Evolutionary conservation across 2,797 vertebrate species (phyloP).

Genomic region (Lutjanus campechanus): DNA sequence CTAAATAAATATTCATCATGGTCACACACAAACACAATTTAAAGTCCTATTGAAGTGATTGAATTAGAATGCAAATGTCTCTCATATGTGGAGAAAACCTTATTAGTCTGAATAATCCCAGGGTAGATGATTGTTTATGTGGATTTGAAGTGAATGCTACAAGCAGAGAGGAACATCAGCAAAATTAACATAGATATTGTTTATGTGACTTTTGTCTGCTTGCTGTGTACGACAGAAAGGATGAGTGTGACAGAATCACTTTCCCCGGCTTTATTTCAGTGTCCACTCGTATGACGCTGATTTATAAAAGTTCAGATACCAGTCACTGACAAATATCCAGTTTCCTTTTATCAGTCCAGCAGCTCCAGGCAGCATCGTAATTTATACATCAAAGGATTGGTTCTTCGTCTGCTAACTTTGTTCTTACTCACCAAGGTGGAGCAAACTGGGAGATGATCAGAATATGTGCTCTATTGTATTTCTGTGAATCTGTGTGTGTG

Average conservation of each 20-base stretch:
- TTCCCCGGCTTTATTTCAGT: conserved; percentile 17
- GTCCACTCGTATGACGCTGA: background rate
- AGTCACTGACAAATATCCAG: conserved; percentile 33
- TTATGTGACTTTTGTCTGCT: conserved; percentile 14
- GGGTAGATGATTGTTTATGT: conserved; percentile 28
- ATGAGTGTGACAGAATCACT: conserved; percentile 21
- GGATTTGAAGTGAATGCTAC: conserved; percentile 33
- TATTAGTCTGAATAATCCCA: conserved; percentile 39
- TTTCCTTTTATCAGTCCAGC: conserved; percentile 32
- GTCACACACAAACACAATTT: conserved; percentile 25
- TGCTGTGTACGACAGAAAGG: background rate
- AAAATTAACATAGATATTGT: conserved; percentile 54
- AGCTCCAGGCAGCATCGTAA: conserved; percentile 2
- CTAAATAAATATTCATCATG: conserved; percentile 25
- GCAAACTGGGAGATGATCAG: conserved; percentile 12
- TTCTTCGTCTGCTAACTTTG: conserved; percentile 18
- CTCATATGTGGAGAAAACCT: conserved; percentile 13
- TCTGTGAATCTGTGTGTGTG: background rate
- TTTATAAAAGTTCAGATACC: conserved; percentile 25
- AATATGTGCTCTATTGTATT: background rate
- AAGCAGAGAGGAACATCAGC: conserved; percentile 20
- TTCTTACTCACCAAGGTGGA: conserved; percentile 29
- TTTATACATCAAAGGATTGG: conserved; percentile 32
- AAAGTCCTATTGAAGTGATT: conserved; percentile 23
- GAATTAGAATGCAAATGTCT: conserved; percentile 46